Percentiles rank a stretch among this genome's conserved stretches.
phyloP scores from a whole-genome alignment of 2,113 vertebrate species.

The Solenodon paradoxus region DNA sequence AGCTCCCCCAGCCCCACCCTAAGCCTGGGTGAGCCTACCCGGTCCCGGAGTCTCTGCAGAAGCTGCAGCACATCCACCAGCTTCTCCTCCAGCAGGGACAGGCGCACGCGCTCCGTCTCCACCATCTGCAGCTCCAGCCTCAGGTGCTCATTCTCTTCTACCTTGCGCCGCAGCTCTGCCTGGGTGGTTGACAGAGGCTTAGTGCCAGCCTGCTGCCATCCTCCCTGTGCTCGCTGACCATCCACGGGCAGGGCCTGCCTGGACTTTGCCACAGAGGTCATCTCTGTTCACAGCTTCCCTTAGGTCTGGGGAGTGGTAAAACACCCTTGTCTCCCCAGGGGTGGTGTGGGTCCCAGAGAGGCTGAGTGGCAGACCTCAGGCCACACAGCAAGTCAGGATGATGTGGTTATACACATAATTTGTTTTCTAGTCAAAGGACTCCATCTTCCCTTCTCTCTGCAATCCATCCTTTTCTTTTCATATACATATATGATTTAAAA shows the following conservation, averaged over 20 bases:
- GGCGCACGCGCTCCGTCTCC: constrained; percentile 92
- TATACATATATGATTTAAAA: too few species aligned
- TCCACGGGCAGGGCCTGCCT: neutral
- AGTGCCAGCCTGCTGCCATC: rapidly evolving
- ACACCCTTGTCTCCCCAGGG: neutral
- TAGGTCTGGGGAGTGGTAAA: neutral
- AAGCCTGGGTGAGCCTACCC: constrained; percentile 80
- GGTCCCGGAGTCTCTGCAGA: constrained; percentile 89
- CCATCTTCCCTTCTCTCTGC: neutral
- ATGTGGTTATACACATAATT: neutral
- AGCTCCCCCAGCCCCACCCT: neutral
- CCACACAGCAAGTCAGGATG: neutral
- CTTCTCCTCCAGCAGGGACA: constrained; percentile 94
- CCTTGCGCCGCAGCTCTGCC: constrained; percentile 87
- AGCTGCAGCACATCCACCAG: constrained; percentile 92
- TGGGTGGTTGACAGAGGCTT: neutral
- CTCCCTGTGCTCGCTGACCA: rapidly evolving
- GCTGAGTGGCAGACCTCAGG: neutral
- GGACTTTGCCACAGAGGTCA: neutral
- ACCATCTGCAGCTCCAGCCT: constrained; percentile 94
- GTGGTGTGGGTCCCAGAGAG: neutral
- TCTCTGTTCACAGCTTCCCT: neutral
- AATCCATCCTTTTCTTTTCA: neutral
- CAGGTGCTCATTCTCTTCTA: constrained; percentile 87
- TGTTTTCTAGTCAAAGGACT: neutral